These are phyloP conservation scores for Larimichthys polyactis DNA, from an alignment of 2,113 vertebrate species.

Conservation along the genomic window DNA sequence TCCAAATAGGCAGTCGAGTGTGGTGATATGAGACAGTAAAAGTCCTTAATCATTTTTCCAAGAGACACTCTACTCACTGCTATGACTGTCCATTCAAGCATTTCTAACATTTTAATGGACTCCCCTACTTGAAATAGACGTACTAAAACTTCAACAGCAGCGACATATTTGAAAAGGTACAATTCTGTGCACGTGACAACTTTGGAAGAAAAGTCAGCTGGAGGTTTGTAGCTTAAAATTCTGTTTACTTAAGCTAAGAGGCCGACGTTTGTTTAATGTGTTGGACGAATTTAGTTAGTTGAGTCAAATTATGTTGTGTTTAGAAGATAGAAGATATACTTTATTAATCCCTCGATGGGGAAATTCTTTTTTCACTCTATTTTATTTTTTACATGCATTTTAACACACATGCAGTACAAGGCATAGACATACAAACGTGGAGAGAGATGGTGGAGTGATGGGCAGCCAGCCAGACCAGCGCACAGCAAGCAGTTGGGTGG, in stretches of 20 bases:
- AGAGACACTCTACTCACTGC: not conserved
- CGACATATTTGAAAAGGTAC: slow-evolving; percentile 2
- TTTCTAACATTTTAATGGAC: slow-evolving; percentile 53
- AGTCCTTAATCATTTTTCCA: slow-evolving; percentile 15
- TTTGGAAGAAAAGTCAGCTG: not conserved
- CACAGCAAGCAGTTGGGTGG: too few relatives aligned
- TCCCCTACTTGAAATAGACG: slow-evolving; percentile 16
- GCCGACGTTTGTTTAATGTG: too few relatives aligned
- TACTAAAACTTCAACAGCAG: slow-evolving; percentile 22
- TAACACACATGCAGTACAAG: too few relatives aligned
- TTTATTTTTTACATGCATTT: too few relatives aligned
- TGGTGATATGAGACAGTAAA: slow-evolving; percentile 6
- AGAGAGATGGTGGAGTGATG: too few relatives aligned
- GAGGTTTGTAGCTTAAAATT: not conserved
- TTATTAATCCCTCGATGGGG: too few relatives aligned
- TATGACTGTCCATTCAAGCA: slow-evolving; percentile 21
- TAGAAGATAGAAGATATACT: too few relatives aligned
- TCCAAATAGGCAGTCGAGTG: not conserved
- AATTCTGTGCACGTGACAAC: not conserved
- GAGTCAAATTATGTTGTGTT: not conserved
- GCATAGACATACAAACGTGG: too few relatives aligned
- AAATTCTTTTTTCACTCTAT: too few relatives aligned
- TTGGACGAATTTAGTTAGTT: too few relatives aligned
- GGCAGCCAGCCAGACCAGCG: too few relatives aligned
- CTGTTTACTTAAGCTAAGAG: too few relatives aligned